These are phyloP conservation scores for Limnothrissa miodon DNA, from an alignment of 2,113 vertebrate genomes.

Conservation along the genomic window DNA sequence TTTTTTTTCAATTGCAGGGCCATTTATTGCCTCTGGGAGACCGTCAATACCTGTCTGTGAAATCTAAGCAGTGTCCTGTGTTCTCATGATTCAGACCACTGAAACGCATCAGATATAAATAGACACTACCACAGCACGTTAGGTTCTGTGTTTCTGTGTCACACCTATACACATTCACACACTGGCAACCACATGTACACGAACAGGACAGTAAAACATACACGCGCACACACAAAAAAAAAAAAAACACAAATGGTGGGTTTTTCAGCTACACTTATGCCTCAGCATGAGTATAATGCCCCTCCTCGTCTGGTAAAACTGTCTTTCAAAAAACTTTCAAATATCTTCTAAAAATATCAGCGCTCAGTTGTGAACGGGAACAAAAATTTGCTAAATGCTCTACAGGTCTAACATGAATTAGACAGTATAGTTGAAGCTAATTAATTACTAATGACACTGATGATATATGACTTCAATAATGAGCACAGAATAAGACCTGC, in stretches of 20 bases:
- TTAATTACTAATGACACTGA: no score
- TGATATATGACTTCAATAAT: neutral
- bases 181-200: conserved; percentile 19
- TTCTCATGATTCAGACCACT: conserved; percentile 37
- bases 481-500: neutral
- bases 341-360: neutral
- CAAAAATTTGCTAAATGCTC: neutral
- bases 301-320: conserved; percentile 1
- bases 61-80: conserved; percentile 35
- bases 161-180: conserved; percentile 15
- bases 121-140: conserved; percentile 25
- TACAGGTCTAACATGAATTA: neutral
- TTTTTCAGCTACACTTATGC: neutral
- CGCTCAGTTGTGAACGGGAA: neutral
- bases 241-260: neutral
- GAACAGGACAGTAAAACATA: conserved; percentile 24
- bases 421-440: no score
- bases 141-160: neutral
- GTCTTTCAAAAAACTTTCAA: neutral
- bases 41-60: conserved; percentile 30
- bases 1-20: neutral
- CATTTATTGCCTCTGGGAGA: neutral
- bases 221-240: neutral
- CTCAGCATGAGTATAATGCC: neutral
- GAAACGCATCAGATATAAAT: conserved; percentile 47